Conservation (phyloP, 2,113 vertebrate genomes). For the Oreocharis arfaki region DNA sequence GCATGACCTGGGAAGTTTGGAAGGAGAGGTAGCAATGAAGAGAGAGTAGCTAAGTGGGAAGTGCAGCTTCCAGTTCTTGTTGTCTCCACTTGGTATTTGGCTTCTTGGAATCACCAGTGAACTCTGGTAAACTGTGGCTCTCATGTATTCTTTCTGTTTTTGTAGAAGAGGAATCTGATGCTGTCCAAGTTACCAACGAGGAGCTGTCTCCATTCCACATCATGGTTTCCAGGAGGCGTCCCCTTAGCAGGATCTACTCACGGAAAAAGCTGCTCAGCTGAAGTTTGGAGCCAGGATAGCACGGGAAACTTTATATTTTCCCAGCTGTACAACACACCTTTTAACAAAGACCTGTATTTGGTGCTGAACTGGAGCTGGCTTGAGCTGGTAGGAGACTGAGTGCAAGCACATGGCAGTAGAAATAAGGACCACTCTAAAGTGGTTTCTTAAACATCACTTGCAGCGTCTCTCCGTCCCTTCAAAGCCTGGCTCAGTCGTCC, state of each 20-base stretch:
- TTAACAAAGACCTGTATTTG: neutral
- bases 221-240: slow-evolving; percentile 16
- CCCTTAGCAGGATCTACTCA: slow-evolving; percentile 74
- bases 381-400: neutral
- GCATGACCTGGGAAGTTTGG: neutral
- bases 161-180: slow-evolving; percentile 35
- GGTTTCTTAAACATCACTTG: neutral
- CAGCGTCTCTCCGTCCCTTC: neutral
- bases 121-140: neutral
- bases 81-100: neutral
- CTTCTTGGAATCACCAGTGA: neutral
- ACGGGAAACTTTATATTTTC: neutral
- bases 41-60: neutral
- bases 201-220: slow-evolving; percentile 74
- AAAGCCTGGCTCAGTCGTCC: neutral
- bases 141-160: neutral
- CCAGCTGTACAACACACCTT: neutral
- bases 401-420: neutral
- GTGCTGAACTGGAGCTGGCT: neutral
- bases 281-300: neutral
- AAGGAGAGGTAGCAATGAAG: neutral
- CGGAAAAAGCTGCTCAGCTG: slow-evolving; percentile 84
- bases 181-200: neutral
- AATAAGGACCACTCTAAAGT: neutral
- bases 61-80: neutral